Evolutionary conservation across 2,888 invertebrate species (phyloP), one percentile per base, ranked within the genome.

Genomic region (Eledona agricola): DNA sequence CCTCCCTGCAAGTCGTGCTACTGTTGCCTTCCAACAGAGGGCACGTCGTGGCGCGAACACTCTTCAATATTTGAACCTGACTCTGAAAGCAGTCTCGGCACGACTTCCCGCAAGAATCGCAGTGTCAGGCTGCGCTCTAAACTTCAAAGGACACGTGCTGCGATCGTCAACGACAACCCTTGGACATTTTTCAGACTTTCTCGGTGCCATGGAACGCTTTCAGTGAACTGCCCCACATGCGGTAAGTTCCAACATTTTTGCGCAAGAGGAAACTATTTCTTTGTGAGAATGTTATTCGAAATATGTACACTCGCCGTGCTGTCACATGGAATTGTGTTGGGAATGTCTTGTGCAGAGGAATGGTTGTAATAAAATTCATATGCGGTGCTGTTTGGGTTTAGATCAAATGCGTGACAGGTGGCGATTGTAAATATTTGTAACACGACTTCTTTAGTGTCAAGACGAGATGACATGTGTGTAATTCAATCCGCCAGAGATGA

Each of bases 61-160:
- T 19, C 31, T 12, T 35, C 38, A 25, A 12, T 23, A 49, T 54
- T 54, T 35, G 45, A 54, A 54, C 49, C 10, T 6, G 45, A 50
- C 17, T 37, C 22, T 22, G 45, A 49, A 50, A 26, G 50, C 54
- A 54, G 54, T 54, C 49, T 25, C 45, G 35, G 20, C 35, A 50
- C 54, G 45, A 54, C 54, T 37, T 13, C 37, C 31, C 45, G 15
- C 43, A 37, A 29, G 54, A 32, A 43, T 45, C 37, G 38, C 31
- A 28, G 54, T 38, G 54, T 54, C 26, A 43, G 43, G 31, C 38
- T 26, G 50, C 43, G 50, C 50, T 50, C 50, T 17, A 49, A 50
- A 54, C 43, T 37, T 54, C 45, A 32, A 32, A 54, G 6, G 50
- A 43, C 54, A 54, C 43, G 54, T 54, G 54, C 19, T 53, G 13